Percentiles rank a stretch among this genome's conserved stretches.
These are phyloP conservation scores for Stramonita haemastoma DNA, from an alignment of 2,888 invertebrate species.

Conservation along the genomic window DNA sequence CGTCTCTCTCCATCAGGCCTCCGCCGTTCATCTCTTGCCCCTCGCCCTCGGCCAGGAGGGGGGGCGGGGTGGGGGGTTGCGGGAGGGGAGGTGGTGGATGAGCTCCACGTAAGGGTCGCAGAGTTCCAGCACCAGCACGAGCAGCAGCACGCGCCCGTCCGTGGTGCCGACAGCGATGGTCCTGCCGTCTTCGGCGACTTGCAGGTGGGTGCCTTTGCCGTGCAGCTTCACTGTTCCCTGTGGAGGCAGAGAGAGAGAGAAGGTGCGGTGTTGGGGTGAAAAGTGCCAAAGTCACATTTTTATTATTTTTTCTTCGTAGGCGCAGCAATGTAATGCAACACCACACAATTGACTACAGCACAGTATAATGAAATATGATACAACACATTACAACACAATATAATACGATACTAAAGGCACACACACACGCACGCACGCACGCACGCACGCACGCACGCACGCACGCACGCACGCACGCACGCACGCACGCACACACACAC, in stretches of 20 bases:
- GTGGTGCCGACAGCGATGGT: conserved; percentile 70
- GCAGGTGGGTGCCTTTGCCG: conserved; percentile 61
- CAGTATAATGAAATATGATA: too few relatives aligned
- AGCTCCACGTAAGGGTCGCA: conserved; percentile 65
- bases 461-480: not conserved
- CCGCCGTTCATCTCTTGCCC: conserved; percentile 8
- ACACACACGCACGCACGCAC: too few relatives aligned
- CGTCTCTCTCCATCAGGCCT: conserved; percentile 54
- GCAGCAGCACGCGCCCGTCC: conserved; percentile 69
- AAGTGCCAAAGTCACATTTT: too few relatives aligned
- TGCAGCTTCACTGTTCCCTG: conserved; percentile 63
- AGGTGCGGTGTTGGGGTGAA: too few relatives aligned
- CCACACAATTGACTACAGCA: too few relatives aligned
- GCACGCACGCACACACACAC: not conserved
- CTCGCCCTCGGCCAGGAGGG: conserved; percentile 24
- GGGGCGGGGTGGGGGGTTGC: conserved; percentile 56
- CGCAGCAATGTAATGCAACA: too few relatives aligned
- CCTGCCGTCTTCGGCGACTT: conserved; percentile 65
- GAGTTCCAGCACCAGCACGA: conserved; percentile 64
- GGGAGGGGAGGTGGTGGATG: conserved; percentile 61
- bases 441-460: too few relatives aligned
- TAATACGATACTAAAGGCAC: too few relatives aligned
- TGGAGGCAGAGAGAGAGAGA: too few relatives aligned
- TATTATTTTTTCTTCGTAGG: too few relatives aligned
- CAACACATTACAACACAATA: too few relatives aligned